Evolutionary conservation across 2,888 invertebrate species (phyloP), one percentile per base, ranked within the genome.

Genomic region (Idaea straminata): DNA sequence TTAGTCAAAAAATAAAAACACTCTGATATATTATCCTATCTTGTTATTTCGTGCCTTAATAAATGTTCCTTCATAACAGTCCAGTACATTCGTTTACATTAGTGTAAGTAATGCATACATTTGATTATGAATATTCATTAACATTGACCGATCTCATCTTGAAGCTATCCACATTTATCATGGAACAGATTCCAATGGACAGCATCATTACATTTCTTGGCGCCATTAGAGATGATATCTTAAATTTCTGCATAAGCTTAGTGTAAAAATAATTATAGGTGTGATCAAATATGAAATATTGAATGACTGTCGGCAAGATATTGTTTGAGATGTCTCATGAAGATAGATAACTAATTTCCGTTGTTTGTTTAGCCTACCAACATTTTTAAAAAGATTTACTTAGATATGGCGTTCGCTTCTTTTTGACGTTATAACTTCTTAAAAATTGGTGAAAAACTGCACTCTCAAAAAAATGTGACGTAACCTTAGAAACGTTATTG

Each of bases 91-190:
- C 61, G 57, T 65, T 64, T 63, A 64, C 80, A 83, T 83, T 83
- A 83, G 82, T 82, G 13, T 47, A 36, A 7, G 81, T 80, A 80
- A 82, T 80, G 83, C 81, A 79, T 80, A 79, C 77, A 75, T 73
- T 75, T 70, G 72, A 70, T 75, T 82, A 80, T 84, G 84, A 86
- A 86, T 86, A 86, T 86, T 86, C 86, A 86, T 86, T 80, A 76
- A 68, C 73, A 69, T 74, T 75, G 76, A 76, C 77, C 74, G 80
- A 84, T 84, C 82, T 76, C 83, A 83, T 85, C 81, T 80, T 79
- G 71, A 68, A 68, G 75, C 74, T 79, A 77, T 75, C 78, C 77
- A 72, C 67, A 75, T 77, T 77, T 81, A 81, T 82, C 80, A 78
- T 69, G 65, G 69, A 73, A 72, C 74, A 69, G 77, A 63, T 66